Evolutionary conservation across 1,140 invertebrate species (phyloP).

Genomic region (Dufourea novaeangliae): DNA sequence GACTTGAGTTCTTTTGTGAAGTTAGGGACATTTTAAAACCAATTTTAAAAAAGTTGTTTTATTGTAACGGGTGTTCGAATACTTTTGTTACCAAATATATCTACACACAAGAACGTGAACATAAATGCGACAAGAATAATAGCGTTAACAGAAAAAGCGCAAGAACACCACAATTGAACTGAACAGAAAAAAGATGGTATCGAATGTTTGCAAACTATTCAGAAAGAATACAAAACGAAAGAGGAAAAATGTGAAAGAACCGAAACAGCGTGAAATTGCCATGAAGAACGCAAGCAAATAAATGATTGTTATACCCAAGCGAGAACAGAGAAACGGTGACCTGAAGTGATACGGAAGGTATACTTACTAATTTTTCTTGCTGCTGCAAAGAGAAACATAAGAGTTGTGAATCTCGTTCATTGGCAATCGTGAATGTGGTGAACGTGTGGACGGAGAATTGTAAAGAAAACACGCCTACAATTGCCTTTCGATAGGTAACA

Average conservation of each 20-base stretch:
- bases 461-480: slow-evolving; percentile 30
- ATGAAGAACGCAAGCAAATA: slow-evolving; percentile 22
- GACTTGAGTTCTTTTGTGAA: no score
- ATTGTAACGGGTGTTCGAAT: no score
- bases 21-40: no score
- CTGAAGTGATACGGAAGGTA: slow-evolving; percentile 64
- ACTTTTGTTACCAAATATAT: no score
- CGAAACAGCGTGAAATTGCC: not conserved
- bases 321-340: slow-evolving; percentile 39
- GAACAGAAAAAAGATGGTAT: not conserved
- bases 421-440: slow-evolving; percentile 5
- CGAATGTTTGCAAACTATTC: no score
- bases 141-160: slow-evolving; percentile 21
- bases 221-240: not conserved
- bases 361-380: slow-evolving; percentile 89
- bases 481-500: slow-evolving; percentile 33
- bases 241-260: not conserved
- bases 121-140: not conserved
- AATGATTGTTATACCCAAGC: slow-evolving; percentile 60
- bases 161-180: slow-evolving; percentile 10
- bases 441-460: not conserved
- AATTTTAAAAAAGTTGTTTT: no score
- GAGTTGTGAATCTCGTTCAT: slow-evolving; percentile 55
- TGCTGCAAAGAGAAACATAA: slow-evolving; percentile 85
- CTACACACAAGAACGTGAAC: not conserved